phyloP scores from a whole-genome alignment of 1,140 invertebrate species.

The Hypsibius dujardini region DNA sequence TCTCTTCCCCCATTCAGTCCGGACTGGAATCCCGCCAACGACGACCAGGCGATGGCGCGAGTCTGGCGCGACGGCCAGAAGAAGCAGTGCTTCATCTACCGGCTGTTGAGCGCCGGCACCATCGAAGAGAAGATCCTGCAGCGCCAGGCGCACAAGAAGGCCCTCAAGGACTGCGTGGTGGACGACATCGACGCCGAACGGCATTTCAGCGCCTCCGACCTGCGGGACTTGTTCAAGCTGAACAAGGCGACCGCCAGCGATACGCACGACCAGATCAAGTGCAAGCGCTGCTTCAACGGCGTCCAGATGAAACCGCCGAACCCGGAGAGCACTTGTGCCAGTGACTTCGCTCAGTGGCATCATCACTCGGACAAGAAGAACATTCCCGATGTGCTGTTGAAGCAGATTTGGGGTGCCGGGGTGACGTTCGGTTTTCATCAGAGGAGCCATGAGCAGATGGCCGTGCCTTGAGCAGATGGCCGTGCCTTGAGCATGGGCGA shows the following conservation, averaged over 20 bases:
- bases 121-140: constrained; percentile 99
- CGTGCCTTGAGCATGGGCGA: too few relatives aligned
- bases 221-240: constrained; percentile 75
- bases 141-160: constrained; percentile 95
- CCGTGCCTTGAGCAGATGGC: too few relatives aligned
- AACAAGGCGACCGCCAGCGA: constrained; percentile 74
- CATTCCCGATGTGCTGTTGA: constrained; percentile 58
- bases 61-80: constrained; percentile 99
- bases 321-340: constrained; percentile 73
- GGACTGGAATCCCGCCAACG: constrained; percentile 99
- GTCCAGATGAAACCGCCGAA: constrained; percentile 73
- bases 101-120: constrained; percentile 61
- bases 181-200: constrained; percentile 90
- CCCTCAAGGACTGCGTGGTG: constrained; percentile 86
- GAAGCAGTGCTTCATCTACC: constrained; percentile 91
- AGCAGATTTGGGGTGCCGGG: constrained; percentile 64
- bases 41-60: constrained; percentile 98
- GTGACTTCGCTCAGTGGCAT: constrained; percentile 84
- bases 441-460: constrained; percentile 54
- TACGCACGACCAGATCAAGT: constrained; percentile 91
- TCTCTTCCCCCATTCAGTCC: too few relatives aligned
- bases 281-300: constrained; percentile 76
- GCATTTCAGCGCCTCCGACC: constrained; percentile 80
- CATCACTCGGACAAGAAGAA: constrained; percentile 71
- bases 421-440: constrained; percentile 95